A percentile compares a stretch with the other conserved stretches of the same genome.
phyloP scores from a whole-genome alignment of 2,797 vertebrate genomes.

The Scolopax bukidnonensis region DNA sequence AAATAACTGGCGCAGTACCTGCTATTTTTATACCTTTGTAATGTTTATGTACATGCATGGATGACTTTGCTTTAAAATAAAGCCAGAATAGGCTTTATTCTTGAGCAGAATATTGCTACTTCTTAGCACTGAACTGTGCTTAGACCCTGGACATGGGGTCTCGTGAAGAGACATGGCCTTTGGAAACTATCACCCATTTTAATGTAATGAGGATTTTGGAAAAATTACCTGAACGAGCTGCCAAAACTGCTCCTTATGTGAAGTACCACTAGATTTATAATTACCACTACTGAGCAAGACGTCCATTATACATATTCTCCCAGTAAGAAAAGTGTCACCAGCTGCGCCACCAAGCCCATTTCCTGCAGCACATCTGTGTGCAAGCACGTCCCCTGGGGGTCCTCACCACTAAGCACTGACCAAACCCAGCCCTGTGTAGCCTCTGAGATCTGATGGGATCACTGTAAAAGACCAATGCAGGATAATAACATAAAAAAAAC shows the following conservation, averaged over 20 bases:
- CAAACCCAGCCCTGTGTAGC: not conserved
- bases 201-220: not conserved
- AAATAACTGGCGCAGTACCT: constrained; percentile 25
- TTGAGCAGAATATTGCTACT: not conserved
- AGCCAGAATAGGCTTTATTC: not conserved
- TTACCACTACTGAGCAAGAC: not conserved
- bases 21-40: constrained; percentile 3
- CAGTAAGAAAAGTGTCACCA: not conserved
- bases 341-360: not conserved
- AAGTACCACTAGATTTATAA: not conserved
- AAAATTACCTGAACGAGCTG: not conserved
- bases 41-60: not conserved
- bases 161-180: not conserved
- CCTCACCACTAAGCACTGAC: not conserved
- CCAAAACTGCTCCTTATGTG: not conserved
- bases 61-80: constrained; percentile 25
- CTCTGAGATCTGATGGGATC: not conserved
- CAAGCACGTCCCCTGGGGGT: not conserved
- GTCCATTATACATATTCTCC: not conserved
- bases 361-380: not conserved
- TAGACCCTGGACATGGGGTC: not conserved
- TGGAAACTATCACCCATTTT: not conserved
- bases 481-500: not conserved
- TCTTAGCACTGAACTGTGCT: not conserved
- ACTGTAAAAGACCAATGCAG: not conserved